Evolutionary conservation across 1,140 invertebrate genomes (phyloP), one percentile per base, ranked within the genome.

Genomic region (Galleria mellonella): DNA sequence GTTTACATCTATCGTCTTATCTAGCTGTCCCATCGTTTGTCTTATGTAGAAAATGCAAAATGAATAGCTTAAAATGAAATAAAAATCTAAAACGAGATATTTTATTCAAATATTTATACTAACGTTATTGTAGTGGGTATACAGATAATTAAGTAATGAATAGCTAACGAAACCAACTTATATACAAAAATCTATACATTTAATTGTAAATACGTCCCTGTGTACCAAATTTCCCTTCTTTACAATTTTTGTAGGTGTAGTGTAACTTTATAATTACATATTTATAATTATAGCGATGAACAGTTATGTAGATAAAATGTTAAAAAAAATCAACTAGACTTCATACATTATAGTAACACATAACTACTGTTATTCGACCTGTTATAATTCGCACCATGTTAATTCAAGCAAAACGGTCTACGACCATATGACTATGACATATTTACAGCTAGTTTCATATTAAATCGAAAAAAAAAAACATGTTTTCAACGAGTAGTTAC

Each of bases 61-160:
- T 28, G 66, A 68, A 64, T 65, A 42, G 79, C 76, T 81, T 77
- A 65, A 63, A 71, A 55, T 62, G 48, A 50, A 49, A 51, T 47
- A 55, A 45, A 58, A 62, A 72, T 61, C 49, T 70, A 62, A 68
- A 69, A 56, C 60, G 55, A 79, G 63, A 77, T 73, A 79, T 83
- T 81, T 78, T 81, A 79, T 81, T 77, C 74, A 72, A 83, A 83
- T 81, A 81, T 83, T 78, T 83, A 83, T 83, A 83, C 62, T 78
- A 79, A 72, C 68, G 74, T 77, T 81, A 79, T 81, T 59, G 73
- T 79, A 83, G 73, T 55, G 41, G 57, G 54, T 70, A 64, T 69
- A 65, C 42, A 53, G 55, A 62, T 74, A 71, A 63, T 51, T 64
- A 63, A 44, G 43, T 62, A 64, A 65, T 52, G 58, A 62, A 47